Conservation (phyloP, 1,140 invertebrate genomes). For the Telenomus remus region DNA sequence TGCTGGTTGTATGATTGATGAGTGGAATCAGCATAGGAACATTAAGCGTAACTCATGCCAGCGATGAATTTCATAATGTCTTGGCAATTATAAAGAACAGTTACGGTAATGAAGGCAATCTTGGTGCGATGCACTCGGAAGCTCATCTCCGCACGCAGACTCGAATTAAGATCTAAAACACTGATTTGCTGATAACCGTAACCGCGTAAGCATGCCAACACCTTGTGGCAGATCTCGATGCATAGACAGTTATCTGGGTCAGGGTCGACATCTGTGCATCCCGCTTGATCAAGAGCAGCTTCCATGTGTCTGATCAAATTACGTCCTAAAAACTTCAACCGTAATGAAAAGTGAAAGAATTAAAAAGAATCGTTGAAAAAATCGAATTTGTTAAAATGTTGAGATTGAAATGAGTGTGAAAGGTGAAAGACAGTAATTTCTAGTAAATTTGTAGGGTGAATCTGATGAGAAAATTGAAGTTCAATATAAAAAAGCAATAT, state of each 20-base stretch:
- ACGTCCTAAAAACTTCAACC: no score
- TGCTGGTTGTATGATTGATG: no score
- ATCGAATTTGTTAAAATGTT: no score
- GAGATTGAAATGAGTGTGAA: no score
- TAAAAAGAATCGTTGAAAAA: no score
- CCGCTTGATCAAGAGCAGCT: constrained; percentile 43
- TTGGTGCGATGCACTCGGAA: constrained; percentile 6
- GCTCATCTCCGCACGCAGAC: constrained; percentile 35
- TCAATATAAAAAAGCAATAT: no score
- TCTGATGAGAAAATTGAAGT: no score
- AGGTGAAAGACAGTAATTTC: no score
- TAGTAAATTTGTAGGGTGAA: no score
- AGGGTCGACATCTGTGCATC: constrained; percentile 70
- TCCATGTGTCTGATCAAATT: no score
- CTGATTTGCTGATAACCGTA: constrained; percentile 34
- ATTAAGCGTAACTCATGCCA: constrained; percentile 17
- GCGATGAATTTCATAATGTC: constrained; percentile 37
- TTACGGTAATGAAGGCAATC: constrained; percentile 36
- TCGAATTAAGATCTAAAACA: constrained; percentile 53
- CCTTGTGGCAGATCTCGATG: constrained; percentile 60
- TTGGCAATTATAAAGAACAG: constrained; percentile 42
- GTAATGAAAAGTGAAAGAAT: no score
- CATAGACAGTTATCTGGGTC: constrained; percentile 70
- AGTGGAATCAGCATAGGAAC: no score
- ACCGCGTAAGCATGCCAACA: constrained; percentile 46